Evolutionary conservation across 1,140 invertebrate genomes (phyloP), one percentile per base, ranked within the genome.

Genomic region (Belonocnema kinseyi): DNA sequence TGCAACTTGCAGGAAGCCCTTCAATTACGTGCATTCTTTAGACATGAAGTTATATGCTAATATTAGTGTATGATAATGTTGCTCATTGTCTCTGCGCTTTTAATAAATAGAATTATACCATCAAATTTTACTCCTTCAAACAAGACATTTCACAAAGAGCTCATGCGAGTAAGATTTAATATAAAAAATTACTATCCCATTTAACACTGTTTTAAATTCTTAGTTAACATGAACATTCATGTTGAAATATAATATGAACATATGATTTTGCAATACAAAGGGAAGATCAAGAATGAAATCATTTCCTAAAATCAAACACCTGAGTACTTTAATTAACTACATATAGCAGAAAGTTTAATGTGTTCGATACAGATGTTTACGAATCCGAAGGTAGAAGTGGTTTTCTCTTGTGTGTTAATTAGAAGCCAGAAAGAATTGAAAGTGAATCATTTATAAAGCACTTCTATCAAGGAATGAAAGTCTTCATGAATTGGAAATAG

Each of bases 361-460:
- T 46, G 14, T 46, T 66, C 40, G 13, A 14, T 66, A 46, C 33
- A 66, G 40, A 66, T 66, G 61, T 46, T 66, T 46, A 66, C 12
- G 26, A 61, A 61, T 61, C 58, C 13, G 26, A 17, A 19, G 58
- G 26, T 6, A 66, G 14, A 16, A 10, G 40, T 46, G 40, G 40
- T 46, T 66, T 66, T 66, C 61, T 66, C 14, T 66, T 33, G 26
- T 40, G 14, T n/a, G 61, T 40, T 66, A 66, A 66, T 66, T 66
- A 66, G n/a, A 66, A 40, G 13, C n/a, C n/a, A n/a, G 56, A 26
- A 58, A 66, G 14, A 66, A 66, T 66, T 66, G 61, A 66, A 66
- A 66, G 61, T 66, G 61, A 66, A 66, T 61, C 58, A 61, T 66
- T 66, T 66, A 66, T 40, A 66, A 66, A 66, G 33, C 14, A 66